Evolutionary conservation across 2,113 vertebrate species (phyloP), one percentile per base, ranked within the genome.

Genomic region (Lanius ludovicianus): DNA sequence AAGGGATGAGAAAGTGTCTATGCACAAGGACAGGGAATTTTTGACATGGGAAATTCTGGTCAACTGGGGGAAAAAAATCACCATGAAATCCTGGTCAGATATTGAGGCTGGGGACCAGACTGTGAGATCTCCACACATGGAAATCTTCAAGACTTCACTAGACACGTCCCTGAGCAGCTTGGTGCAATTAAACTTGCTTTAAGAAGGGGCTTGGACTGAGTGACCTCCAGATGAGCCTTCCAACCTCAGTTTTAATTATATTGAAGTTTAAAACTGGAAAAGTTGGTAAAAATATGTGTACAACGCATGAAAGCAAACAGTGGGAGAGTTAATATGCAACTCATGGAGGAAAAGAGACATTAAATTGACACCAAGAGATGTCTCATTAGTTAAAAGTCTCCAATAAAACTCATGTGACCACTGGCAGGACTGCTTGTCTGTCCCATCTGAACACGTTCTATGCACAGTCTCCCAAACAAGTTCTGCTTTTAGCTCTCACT

Each of bases 161-260:
- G 4, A 42, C 35, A 28, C 1, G 0, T 37, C 25, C 12, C 15
- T 42, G 49, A 49, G 56, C 15, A 37, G 20, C 35, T 50, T 44
- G 15, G 24, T 56, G 31, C 19, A 77, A 56, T 56, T 70, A 56
- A 77, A 63, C 18, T 63, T 24, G 18, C 13, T 42, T 56, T 77
- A 31, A 37, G 56, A 42, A 55, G 41, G 35, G 15, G 11, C 1
- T 13, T 90, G 47, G 22, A 20, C 4, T 49, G 33, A 18, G 15
- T 63, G 71, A 50, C 31, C 22, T 77, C 64, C 64, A 84, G 64
- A 70, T 23, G 49, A 37, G 21, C 27, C 25, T 70, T 49, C 56
- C 42, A 70, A 20, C 9, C 22, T 64, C 19, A 24, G 2, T 50
- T 49, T 10, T 57, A 33, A 28, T 30, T 37, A 20, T 8, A 10